Percentiles rank a stretch among this genome's conserved stretches.
Evolutionary conservation across 2,888 invertebrate species (phyloP).

Genomic region (Lycophotia porphyrea): DNA sequence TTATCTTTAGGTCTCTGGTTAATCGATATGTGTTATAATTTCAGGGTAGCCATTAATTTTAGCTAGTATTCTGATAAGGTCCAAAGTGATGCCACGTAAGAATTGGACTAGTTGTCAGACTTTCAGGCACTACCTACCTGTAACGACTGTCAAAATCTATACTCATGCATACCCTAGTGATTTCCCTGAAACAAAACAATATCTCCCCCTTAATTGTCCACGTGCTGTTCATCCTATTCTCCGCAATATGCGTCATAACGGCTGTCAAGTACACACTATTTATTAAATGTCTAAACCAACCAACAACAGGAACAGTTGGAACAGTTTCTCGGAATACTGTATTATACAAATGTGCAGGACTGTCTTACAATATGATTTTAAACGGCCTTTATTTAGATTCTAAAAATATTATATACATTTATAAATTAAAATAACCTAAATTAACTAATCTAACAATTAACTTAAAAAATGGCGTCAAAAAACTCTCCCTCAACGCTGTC

Average conservation of each 20-base stretch:
- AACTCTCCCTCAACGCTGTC: too few species aligned
- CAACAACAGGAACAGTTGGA: too few species aligned
- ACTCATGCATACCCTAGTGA: neutral
- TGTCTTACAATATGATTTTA: neutral
- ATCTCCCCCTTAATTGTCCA: conserved; percentile 36
- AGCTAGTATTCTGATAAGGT: too few species aligned
- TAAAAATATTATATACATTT: too few species aligned
- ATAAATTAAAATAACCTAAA: too few species aligned
- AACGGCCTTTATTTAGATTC: too few species aligned
- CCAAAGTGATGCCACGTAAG: too few species aligned
- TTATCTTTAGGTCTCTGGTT: too few species aligned
- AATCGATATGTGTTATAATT: too few species aligned
- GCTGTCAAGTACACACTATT: conserved; percentile 62
- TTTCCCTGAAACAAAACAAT: neutral
- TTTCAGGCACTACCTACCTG: neutral
- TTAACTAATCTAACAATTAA: too few species aligned
- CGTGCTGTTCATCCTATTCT: conserved; percentile 32
- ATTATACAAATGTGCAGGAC: neutral
- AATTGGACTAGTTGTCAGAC: neutral
- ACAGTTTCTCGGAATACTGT: neutral
- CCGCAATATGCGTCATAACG: conserved; percentile 62
- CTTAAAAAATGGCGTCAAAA: too few species aligned
- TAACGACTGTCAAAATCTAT: neutral
- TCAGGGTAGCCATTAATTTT: too few species aligned
- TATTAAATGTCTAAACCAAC: conserved; percentile 25